Conservation (phyloP, 2,888 invertebrate genomes). For the Sympetrum striolatum region DNA sequence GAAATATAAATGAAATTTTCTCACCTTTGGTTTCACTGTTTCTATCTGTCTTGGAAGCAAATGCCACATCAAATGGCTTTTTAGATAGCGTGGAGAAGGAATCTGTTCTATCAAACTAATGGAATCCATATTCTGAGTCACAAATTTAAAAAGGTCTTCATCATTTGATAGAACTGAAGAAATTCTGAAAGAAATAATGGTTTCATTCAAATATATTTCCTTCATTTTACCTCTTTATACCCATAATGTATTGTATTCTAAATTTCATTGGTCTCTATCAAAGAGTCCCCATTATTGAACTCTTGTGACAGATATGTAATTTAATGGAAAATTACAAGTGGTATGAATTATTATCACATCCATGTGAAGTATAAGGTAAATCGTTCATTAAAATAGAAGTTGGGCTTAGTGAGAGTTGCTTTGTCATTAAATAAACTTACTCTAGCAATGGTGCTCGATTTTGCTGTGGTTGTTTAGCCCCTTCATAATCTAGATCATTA, state of each 20-base stretch:
- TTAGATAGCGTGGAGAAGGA: conserved; percentile 75
- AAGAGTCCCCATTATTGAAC: too few species aligned
- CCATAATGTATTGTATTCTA: not conserved
- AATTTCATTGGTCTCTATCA: too few species aligned
- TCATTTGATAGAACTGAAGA: conserved; percentile 56
- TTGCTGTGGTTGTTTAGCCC: conserved; percentile 69
- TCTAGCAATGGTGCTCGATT: conserved; percentile 80
- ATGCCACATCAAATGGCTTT: conserved; percentile 76
- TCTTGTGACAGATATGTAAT: too few species aligned
- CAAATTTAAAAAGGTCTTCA: conserved; percentile 50
- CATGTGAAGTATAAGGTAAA: not conserved
- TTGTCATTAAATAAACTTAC: conserved; percentile 52
- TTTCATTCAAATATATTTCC: not conserved
- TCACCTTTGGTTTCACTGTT: conserved; percentile 74
- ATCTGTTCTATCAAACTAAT: conserved; percentile 74
- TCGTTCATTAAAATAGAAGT: not conserved
- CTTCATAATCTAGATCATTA: conserved; percentile 78
- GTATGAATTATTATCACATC: not conserved
- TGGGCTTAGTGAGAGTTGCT: not conserved
- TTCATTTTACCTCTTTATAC: too few species aligned
- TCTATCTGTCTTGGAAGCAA: conserved; percentile 71
- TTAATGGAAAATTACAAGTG: too few species aligned
- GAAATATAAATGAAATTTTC: not conserved
- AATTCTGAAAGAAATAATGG: conserved; percentile 51
- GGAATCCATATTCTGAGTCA: conserved; percentile 68